Conservation (phyloP, 92 coral and sea anemone genomes). For the Virgularia gustaviana region DNA sequence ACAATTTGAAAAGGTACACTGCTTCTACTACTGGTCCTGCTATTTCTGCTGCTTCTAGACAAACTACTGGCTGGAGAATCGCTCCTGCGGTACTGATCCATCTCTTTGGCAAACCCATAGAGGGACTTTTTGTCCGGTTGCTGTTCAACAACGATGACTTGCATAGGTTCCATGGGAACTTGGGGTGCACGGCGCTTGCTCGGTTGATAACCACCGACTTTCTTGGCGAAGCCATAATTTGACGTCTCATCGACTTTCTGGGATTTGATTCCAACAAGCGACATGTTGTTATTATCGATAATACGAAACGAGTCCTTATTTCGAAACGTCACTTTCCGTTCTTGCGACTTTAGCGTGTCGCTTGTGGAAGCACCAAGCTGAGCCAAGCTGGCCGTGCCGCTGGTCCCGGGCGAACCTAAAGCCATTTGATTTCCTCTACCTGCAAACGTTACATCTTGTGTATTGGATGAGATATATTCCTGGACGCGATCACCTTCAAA, state of each 20-base stretch:
- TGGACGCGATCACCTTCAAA: too few relatives aligned
- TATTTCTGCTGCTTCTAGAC: too few relatives aligned
- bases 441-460: too few relatives aligned
- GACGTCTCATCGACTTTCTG: slow-evolving; percentile 1
- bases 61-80: too few relatives aligned
- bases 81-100: not conserved
- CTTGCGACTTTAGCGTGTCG: not conserved
- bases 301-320: not conserved
- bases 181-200: not conserved
- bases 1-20: not conserved
- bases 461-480: too few relatives aligned
- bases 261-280: not conserved
- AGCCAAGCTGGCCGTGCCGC: too few relatives aligned
- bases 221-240: slow-evolving; percentile 9
- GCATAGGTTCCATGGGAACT: not conserved
- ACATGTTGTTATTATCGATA: not conserved
- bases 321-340: not conserved
- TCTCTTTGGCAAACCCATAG: not conserved
- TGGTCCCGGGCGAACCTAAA: too few relatives aligned
- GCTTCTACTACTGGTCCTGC: too few relatives aligned
- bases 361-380: too few relatives aligned
- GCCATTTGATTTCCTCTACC: too few relatives aligned
- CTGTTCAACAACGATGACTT: not conserved
- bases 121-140: not conserved
- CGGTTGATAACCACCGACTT: not conserved